Evolutionary conservation across 2,113 vertebrate genomes (phyloP).

Genomic region (Cebidichthys violaceus): DNA sequence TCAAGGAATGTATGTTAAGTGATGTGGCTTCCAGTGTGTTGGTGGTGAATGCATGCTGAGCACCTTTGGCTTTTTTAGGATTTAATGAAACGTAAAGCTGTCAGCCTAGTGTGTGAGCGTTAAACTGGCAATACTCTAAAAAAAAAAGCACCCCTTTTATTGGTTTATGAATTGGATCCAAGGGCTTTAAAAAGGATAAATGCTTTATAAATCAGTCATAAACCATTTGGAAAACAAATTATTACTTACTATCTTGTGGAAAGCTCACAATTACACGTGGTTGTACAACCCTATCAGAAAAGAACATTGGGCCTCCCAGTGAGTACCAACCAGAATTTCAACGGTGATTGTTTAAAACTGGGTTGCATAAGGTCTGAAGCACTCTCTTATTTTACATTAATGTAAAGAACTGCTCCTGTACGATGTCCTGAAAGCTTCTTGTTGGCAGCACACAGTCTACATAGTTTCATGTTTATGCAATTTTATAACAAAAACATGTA

Average conservation of each 20-base stretch:
- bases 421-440: neutral
- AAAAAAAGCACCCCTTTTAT: neutral
- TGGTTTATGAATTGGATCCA: neutral
- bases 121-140: neutral
- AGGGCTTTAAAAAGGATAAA: neutral
- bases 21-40: conserved; percentile 39
- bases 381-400: neutral
- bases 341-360: neutral
- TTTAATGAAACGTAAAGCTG: neutral
- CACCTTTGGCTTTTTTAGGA: conserved; percentile 10
- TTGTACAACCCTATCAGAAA: neutral
- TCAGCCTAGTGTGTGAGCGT: neutral
- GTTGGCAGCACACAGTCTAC: neutral
- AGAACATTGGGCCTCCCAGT: neutral
- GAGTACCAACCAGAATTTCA: neutral
- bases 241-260: neutral
- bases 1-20: conserved; percentile 78
- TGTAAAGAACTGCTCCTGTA: neutral
- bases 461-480: neutral
- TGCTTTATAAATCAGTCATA: neutral
- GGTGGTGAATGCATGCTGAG: conserved; percentile 27
- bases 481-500: neutral
- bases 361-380: neutral
- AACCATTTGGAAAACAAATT: neutral
- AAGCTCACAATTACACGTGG: neutral